Evolutionary conservation across 1,140 invertebrate species (phyloP).

Genomic region (Laupala kohalensis): DNA sequence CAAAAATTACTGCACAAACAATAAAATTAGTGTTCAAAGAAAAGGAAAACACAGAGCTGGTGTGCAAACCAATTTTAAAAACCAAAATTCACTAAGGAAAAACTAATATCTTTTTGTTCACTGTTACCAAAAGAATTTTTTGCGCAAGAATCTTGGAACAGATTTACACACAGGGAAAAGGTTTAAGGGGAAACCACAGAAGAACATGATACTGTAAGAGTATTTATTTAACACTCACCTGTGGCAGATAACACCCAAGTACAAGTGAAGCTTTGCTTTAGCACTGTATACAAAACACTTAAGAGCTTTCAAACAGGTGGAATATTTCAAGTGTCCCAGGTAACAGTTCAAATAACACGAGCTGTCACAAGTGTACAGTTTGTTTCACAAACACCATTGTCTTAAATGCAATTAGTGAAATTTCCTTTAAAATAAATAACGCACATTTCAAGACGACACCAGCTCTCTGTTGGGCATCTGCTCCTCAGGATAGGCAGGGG

Average conservation of each 20-base stretch:
- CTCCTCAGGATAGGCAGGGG: neutral
- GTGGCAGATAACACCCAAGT: constrained; percentile 7
- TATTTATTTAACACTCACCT: constrained; percentile 14
- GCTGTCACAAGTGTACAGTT: constrained; percentile 4
- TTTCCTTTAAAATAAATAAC: constrained; percentile 13
- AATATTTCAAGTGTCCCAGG: neutral
- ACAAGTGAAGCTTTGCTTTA: constrained; percentile 11
- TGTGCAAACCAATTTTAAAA: neutral
- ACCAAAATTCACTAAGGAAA: neutral
- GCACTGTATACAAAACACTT: constrained; percentile 14
- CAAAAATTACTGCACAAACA: too few species aligned
- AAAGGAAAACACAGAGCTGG: neutral
- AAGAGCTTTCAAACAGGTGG: constrained; percentile 13
- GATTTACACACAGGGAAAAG: neutral
- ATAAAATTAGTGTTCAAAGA: too few species aligned
- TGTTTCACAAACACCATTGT: constrained; percentile 7
- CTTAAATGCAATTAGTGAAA: constrained; percentile 11
- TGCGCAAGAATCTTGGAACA: neutral
- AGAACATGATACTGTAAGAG: constrained; percentile 8
- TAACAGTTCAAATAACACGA: neutral
- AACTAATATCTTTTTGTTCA: neutral
- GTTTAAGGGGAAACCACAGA: neutral
- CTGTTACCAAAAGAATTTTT: neutral
- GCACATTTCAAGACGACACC: constrained; percentile 12
- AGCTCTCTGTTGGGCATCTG: constrained; percentile 8